Conservation (phyloP, 2,113 vertebrate genomes). For the Aspidoscelis tigris region DNA sequence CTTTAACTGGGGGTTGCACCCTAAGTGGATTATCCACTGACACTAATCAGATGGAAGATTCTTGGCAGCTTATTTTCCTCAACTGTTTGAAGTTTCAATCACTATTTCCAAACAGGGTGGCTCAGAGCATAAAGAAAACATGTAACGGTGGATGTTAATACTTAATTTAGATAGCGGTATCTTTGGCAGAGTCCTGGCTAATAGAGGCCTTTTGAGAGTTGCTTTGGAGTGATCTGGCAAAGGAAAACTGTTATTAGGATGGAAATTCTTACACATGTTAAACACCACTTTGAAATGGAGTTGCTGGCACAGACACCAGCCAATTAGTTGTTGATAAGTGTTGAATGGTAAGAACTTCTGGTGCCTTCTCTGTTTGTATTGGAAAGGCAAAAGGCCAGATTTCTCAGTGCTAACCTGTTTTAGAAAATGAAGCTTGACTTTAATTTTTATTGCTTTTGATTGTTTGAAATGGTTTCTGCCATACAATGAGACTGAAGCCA, state of each 20-base stretch:
- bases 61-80: background rate
- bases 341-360: background rate
- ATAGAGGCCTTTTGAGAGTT: background rate
- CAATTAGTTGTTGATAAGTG: background rate
- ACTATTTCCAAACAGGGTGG: conserved; percentile 16
- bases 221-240: background rate
- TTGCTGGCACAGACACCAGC: background rate
- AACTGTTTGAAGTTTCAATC: background rate
- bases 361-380: background rate
- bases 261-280: background rate
- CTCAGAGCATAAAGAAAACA: background rate
- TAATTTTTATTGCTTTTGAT: background rate
- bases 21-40: background rate
- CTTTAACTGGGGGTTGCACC: background rate
- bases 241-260: background rate
- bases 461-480: background rate
- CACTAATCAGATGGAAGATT: background rate
- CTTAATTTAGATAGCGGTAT: background rate
- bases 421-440: background rate
- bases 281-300: background rate
- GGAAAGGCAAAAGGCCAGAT: conserved; percentile 11
- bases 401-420: background rate
- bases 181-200: background rate
- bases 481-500: background rate
- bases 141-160: background rate